Conservation (phyloP, 2,797 vertebrate genomes). For the Myotis findleyi region DNA sequence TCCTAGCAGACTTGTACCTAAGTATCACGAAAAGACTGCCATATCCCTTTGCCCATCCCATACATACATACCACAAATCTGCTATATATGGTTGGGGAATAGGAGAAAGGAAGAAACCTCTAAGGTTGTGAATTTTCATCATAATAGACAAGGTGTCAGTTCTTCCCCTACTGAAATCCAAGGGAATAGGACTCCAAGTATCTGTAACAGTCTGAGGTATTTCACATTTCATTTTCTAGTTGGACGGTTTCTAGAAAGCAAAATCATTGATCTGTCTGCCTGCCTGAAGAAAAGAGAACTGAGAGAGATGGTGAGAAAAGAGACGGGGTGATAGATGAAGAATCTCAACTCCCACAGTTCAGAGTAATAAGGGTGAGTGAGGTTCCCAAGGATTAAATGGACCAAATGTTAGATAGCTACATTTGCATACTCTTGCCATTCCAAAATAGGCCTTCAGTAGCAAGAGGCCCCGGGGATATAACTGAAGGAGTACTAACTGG, state of each 20-base stretch:
- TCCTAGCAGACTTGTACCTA: neutral
- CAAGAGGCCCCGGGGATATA: fast-evolving
- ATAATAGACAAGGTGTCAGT: neutral
- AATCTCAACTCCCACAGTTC: neutral
- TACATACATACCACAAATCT: neutral
- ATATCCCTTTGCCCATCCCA: fast-evolving
- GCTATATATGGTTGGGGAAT: neutral
- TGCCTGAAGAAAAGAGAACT: neutral
- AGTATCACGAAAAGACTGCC: neutral
- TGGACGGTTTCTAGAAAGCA: neutral
- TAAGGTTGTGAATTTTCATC: neutral
- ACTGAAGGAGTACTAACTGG: neutral
- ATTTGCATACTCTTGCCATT: neutral
- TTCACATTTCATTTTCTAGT: neutral
- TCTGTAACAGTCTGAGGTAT: neutral
- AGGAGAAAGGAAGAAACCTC: neutral
- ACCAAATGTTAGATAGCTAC: neutral
- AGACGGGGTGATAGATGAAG: neutral
- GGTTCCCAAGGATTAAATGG: neutral
- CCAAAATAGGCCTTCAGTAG: neutral
- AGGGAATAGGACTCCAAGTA: neutral
- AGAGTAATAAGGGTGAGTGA: neutral
- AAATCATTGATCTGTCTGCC: neutral
- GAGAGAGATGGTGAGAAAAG: neutral
- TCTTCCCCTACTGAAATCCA: neutral